A percentile compares a stretch with the other conserved stretches of the same genome.
phyloP scores from a whole-genome alignment of 2,113 vertebrate genomes.

The Nothoprocta perdicaria region DNA sequence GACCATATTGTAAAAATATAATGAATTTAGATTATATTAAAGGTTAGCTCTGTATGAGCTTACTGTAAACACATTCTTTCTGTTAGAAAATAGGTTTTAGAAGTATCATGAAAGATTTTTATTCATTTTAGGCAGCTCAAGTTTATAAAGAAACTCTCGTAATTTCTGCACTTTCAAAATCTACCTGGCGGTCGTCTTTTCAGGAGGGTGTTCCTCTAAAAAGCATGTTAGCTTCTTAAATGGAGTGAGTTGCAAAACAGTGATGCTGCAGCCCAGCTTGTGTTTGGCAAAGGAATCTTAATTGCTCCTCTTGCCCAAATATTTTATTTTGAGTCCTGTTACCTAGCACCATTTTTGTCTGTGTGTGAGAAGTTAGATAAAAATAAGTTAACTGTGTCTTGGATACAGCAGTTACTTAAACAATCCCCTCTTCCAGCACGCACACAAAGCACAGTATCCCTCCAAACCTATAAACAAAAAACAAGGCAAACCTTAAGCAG shows the following conservation, averaged over 20 bases:
- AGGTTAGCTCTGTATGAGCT: not conserved
- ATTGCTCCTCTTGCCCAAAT: not conserved
- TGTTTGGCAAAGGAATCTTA: not conserved
- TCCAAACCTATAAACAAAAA: not conserved
- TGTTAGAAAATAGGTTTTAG: not conserved
- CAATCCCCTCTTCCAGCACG: accelerated
- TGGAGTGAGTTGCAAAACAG: not conserved
- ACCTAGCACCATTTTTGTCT: not conserved
- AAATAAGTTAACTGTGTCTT: not conserved
- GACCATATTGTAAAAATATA: not conserved
- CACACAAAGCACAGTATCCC: not conserved
- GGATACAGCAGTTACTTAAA: not conserved
- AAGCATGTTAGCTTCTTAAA: too few species aligned
- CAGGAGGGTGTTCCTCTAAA: too few species aligned
- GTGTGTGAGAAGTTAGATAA: not conserved
- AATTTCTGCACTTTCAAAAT: not conserved
- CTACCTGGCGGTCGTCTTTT: not conserved
- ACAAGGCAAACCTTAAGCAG: not conserved
- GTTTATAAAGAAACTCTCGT: not conserved
- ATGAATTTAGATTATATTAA: slow-evolving; percentile 29
- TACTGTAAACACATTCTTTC: not conserved
- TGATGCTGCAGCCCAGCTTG: not conserved
- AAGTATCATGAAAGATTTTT: not conserved
- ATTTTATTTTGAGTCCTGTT: not conserved
- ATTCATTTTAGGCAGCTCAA: not conserved